Evolutionary conservation across 1,140 invertebrate genomes (phyloP).

Genomic region (Pseudomyrmex sp.): DNA sequence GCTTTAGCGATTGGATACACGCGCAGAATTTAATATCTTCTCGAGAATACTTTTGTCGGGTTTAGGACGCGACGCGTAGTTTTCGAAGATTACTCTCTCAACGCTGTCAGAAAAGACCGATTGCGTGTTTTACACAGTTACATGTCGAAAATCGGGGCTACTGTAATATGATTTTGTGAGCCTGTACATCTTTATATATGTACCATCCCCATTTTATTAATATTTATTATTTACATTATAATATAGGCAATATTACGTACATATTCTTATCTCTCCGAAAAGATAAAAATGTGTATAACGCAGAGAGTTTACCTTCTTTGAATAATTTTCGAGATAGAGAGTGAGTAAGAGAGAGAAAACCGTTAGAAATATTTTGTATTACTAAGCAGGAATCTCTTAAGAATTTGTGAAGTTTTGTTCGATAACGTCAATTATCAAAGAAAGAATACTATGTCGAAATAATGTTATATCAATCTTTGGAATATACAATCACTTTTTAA

Average conservation of each 20-base stretch:
- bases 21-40: conserved; percentile 51
- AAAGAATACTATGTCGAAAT: not conserved
- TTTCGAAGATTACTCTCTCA: conserved; percentile 26
- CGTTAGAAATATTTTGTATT: not conserved
- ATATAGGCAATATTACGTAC: too few species aligned
- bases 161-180: not conserved
- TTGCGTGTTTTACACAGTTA: not conserved
- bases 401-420: conserved; percentile 25
- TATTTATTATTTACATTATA: conserved; percentile 1
- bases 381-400: not conserved
- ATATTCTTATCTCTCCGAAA: too few species aligned
- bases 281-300: not conserved
- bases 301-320: not conserved
- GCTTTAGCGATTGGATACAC: conserved; percentile 6
- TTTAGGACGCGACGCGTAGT: not conserved
- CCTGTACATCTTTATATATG: not conserved
- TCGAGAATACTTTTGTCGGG: conserved; percentile 7
- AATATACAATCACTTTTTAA: not conserved
- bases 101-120: not conserved
- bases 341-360: not conserved
- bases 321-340: conserved; percentile 12
- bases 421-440: conserved; percentile 13
- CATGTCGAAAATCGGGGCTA: not conserved
- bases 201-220: not conserved
- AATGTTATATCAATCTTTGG: not conserved